A percentile compares a stretch with the other conserved stretches of the same genome.
phyloP scores from a whole-genome alignment of 2,113 vertebrate species.

The Irena cyanogastra region DNA sequence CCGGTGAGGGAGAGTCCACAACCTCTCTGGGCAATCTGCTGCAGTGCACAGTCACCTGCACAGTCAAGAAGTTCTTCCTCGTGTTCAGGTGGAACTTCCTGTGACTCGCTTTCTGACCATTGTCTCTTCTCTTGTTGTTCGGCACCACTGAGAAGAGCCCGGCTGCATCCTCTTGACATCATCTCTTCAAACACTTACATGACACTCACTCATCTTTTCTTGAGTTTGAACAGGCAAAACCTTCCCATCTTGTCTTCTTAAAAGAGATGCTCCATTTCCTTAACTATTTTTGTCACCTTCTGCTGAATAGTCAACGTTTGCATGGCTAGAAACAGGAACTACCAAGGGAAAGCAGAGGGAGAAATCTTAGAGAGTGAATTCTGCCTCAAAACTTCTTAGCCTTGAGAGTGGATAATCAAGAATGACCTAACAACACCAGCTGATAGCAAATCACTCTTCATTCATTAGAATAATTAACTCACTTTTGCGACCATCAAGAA shows the following conservation, averaged over 20 bases:
- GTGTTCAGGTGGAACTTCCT: background rate
- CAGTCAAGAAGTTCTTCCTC: background rate
- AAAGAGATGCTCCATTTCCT: background rate
- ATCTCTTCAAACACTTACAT: background rate
- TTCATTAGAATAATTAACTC: background rate
- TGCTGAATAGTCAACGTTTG: background rate
- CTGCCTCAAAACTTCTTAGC: background rate
- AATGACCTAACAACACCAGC: background rate
- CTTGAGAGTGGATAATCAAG: background rate
- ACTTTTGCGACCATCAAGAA: background rate
- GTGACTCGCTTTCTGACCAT: background rate
- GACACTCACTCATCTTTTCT: background rate
- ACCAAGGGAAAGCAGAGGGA: background rate
- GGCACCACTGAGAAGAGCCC: background rate
- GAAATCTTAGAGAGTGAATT: background rate
- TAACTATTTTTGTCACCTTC: background rate
- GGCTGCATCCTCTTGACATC: background rate
- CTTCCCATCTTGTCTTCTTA: background rate
- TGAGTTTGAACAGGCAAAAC: background rate
- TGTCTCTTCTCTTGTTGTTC: no score
- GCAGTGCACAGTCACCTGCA: background rate
- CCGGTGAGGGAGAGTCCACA: background rate
- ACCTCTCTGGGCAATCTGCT: background rate
- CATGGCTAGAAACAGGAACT: background rate
- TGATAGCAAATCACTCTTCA: background rate